Evolutionary conservation across 1,140 invertebrate species (phyloP), one percentile per base, ranked within the genome.

Genomic region (Sitophilus oryzae): DNA sequence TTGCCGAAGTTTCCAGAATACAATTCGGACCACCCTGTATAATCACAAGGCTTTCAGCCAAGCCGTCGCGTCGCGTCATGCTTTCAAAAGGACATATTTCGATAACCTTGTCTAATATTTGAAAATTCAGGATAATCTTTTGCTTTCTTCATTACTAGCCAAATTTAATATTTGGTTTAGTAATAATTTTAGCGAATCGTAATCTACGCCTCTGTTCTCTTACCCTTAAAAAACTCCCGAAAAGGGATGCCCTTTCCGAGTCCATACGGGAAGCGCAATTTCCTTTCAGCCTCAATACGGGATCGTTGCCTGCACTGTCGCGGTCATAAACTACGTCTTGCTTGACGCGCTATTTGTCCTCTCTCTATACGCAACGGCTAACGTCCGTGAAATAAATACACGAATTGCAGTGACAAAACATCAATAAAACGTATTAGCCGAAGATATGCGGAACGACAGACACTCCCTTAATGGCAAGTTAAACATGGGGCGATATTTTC

Each of bases 331-430:
- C 47, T 52, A 18, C 42, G 37, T 52, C 44, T 46, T 38, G n/a
- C 47, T 51, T 57, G 55, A 57, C 55, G 49, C 53, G 30, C 34
- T 45, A 57, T 57, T 57, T 51, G 47, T 57, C 48, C 48, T 46
- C 19, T 36, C 37, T 22, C n/a, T n/a, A n/a, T n/a, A 19, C 45
- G 38, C 8, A 20, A 35, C 15, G 55, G 3, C 35, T 57, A 57
- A 57, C n/a, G 48, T 52, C 48, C 55, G 55, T 57, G 55, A 57
- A 57, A 57, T 57, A 52, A 51, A 51, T 57, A 57, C 55, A 57
- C 51, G 55, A 57, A 57, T 51, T 38, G 43, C 45, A 38, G 55
- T 52, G 55, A 52, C 55, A 57, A 51, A 57, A 57, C 55, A 57
- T 57, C 55, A 57, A 57, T 57, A 57, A 51, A 51, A 46, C 21